Base-by-base conservation (phyloP, 2,113 vertebrate species). In the Phaethon lepturus region DNA sequence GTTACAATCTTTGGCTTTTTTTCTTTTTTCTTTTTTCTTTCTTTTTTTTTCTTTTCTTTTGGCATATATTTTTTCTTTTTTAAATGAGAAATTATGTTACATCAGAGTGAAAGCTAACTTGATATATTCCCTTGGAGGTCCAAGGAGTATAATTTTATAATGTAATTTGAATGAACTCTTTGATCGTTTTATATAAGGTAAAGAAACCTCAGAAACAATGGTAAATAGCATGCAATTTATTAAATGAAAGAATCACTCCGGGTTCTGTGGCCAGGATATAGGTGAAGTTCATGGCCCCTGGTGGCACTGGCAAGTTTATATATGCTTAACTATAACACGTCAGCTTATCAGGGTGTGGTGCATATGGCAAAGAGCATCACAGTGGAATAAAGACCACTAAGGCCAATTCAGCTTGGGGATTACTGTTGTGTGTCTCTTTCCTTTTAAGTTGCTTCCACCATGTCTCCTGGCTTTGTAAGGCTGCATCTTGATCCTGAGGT, bases 91-190 rank as follows among this genome's bases (percentile, higher is more conserved):
- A 78, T 16, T 66, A 60, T 53, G 29, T 86, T 58, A 69, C 45
- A 3, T 86, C 72, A 87, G 42, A 85, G 31, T 49, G 80, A 94
- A 96, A 74, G 24, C 38, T 83, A 71, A 31, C 38, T 72, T 63
- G 35, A 50, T 76, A 35, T 24, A 33, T 23, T 64, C 17, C 29
- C 52, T 66, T 66, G 53, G 63, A 77, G 77, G 35, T 64, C 29
- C 20, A 31, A 59, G 55, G 26, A 62, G 6, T 59, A 11, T 71
- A 86, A 86, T 80, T 85, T 92, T 75, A 40, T 35, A 47, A 59
- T 26, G 14, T 38, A 14, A 31, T 92, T 86, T 76, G 35, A 62
- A 84, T 44, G 23, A 87, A 75, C 5, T 71, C 8, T 38, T 16
- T 75, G 24, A 35, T 13, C 42, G 35, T 17, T 76, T 66, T 31